phyloP scores from a whole-genome alignment of 92 coral and sea anemone species.

The Phenganax subtilis region DNA sequence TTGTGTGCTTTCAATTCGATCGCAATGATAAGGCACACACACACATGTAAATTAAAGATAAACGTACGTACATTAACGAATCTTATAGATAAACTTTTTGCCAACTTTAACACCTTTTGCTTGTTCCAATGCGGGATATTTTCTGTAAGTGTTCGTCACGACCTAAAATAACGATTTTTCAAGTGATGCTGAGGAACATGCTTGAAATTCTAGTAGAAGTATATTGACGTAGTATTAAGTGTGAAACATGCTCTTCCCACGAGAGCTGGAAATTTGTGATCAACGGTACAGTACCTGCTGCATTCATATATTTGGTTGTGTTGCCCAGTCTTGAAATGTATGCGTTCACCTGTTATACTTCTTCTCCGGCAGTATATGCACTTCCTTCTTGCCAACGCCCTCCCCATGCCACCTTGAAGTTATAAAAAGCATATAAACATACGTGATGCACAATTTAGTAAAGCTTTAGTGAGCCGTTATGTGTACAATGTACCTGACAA shows the following conservation, averaged over 20 bases:
- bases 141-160: conserved; percentile 20
- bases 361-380: conserved; percentile 22
- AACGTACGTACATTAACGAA: conserved; percentile 7
- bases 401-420: conserved; percentile 25
- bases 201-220: conserved; percentile 1
- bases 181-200: not conserved
- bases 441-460: not conserved
- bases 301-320: conserved; percentile 25
- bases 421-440: not conserved
- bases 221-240: not conserved
- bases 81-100: not conserved
- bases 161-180: not conserved
- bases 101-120: conserved; percentile 11
- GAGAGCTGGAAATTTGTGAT: no score
- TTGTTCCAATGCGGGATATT: conserved; percentile 25
- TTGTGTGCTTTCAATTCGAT: not conserved
- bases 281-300: conserved; percentile 16
- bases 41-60: not conserved
- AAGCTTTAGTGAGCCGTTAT: not conserved
- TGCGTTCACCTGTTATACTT: conserved; percentile 14
- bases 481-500: conserved; percentile 5
- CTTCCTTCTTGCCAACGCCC: conserved; percentile 29
- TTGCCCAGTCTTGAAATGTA: conserved; percentile 23
- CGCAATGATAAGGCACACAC: not conserved
- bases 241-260: not conserved